These are phyloP conservation scores for Chaetophractus vellerosus DNA, from an alignment of 2,797 vertebrate species.

Conservation along the genomic window DNA sequence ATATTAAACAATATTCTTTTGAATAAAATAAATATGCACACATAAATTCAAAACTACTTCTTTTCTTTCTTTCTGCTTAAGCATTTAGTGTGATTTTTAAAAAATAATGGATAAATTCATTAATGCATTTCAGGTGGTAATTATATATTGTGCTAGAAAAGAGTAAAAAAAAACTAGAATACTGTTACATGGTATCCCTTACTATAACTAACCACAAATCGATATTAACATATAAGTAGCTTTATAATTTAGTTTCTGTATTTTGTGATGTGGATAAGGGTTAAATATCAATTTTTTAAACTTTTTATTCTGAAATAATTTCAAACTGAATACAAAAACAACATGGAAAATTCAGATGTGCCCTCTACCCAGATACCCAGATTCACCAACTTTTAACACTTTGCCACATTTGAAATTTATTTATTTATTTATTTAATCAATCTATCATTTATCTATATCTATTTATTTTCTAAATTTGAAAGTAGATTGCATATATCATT, in stretches of 20 bases:
- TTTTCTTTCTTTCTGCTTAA: neutral
- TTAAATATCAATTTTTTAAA: neutral
- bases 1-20: neutral
- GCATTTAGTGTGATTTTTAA: neutral
- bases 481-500: no score
- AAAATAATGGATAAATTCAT: neutral
- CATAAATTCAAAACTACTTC: neutral
- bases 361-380: no score
- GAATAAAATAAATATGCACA: conserved; percentile 54
- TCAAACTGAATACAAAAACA: no score
- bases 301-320: no score
- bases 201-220: neutral
- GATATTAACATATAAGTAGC: neutral
- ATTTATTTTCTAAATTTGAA: no score
- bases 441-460: no score
- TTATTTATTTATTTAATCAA: no score
- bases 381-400: no score
- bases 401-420: no score
- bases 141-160: neutral
- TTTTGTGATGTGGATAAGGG: neutral
- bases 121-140: neutral
- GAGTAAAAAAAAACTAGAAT: neutral
- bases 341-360: no score
- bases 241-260: neutral
- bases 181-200: neutral